Evolutionary conservation across 2,888 invertebrate genomes (phyloP).

Genomic region (Venustoraphidia nigricollis): DNA sequence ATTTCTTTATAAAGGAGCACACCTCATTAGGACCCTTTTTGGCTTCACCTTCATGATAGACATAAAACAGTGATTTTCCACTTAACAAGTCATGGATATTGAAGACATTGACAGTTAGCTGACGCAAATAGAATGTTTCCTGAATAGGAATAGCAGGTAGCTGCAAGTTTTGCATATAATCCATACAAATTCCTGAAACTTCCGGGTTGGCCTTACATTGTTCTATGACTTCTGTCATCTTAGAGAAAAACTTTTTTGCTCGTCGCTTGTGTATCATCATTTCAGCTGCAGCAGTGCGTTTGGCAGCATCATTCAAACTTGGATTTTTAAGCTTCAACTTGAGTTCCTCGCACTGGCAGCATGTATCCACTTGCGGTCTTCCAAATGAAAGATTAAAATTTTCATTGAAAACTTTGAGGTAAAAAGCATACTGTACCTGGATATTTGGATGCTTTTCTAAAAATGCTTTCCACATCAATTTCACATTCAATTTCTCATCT

Average conservation of each 20-base stretch:
- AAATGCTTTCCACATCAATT: neutral
- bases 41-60: slow-evolving; percentile 7
- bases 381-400: slow-evolving; percentile 7
- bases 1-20: slow-evolving; percentile 8
- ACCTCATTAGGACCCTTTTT: slow-evolving; percentile 9
- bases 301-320: slow-evolving; percentile 8
- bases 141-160: slow-evolving; percentile 12
- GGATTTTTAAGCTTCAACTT: slow-evolving; percentile 8
- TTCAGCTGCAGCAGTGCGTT: slow-evolving; percentile 10
- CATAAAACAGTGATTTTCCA: slow-evolving; percentile 8
- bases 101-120: slow-evolving; percentile 11
- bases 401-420: slow-evolving; percentile 4
- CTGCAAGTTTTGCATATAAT: slow-evolving; percentile 13
- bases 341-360: slow-evolving; percentile 8
- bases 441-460: too few species aligned
- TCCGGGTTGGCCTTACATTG: slow-evolving; percentile 6
- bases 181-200: slow-evolving; percentile 9
- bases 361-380: slow-evolving; percentile 8
- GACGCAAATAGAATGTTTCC: slow-evolving; percentile 12
- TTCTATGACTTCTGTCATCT: slow-evolving; percentile 6
- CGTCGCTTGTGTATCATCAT: slow-evolving; percentile 8
- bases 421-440: neutral
- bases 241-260: slow-evolving; percentile 11
- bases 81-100: slow-evolving; percentile 9
- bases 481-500: slow-evolving; percentile 3